Evolutionary conservation across 2,113 vertebrate genomes (phyloP), one percentile per base, ranked within the genome.

Genomic region (Coregonus clupeaformis): DNA sequence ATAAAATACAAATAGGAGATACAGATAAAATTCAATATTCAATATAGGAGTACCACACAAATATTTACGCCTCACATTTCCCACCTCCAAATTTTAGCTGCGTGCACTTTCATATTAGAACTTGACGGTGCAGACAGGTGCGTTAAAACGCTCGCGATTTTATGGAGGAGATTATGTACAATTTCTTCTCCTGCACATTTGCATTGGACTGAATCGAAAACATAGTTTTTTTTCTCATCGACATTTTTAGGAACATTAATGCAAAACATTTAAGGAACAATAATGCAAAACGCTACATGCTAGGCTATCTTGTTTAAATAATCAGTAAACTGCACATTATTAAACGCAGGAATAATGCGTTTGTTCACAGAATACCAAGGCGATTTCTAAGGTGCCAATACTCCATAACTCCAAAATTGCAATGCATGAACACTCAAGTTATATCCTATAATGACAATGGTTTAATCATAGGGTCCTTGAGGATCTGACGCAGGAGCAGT

Each of bases 401-500:
- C 9, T 42, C 36, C 36, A 42, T 42, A 42, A 3, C 36, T 42
- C 36, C 36, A 18, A 18, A 52, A 52, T 18, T 14, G 49, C 49
- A 52, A 52, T 4, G 49, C 16, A 52, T 52, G 16, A 52, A 52
- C 27, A 29, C 63, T 9, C 18, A 32, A 29, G 18, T 29, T 18
- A n/a, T n/a, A 24, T 20, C 20, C 2, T 47, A 47, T 47, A 24
- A 68, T 68, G 42, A 68, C 36, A 42, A 6, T 13, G 29, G 67
- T 25, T 60, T 24, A 24, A 42, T 42, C 9, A 42, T 42, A 42
- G 18, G 7, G 67, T 42, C 67, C 22, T 68, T 16, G 22, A 68
- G 32, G 42, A 68, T n/a, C 67, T 68, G 66, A 68, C 66, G 66
- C 66, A 45, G 6, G 20, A 68, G 14, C 65, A 6, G 18, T n/a